Conservation (phyloP, 1,140 invertebrate species). For the Drosophila pachea region DNA sequence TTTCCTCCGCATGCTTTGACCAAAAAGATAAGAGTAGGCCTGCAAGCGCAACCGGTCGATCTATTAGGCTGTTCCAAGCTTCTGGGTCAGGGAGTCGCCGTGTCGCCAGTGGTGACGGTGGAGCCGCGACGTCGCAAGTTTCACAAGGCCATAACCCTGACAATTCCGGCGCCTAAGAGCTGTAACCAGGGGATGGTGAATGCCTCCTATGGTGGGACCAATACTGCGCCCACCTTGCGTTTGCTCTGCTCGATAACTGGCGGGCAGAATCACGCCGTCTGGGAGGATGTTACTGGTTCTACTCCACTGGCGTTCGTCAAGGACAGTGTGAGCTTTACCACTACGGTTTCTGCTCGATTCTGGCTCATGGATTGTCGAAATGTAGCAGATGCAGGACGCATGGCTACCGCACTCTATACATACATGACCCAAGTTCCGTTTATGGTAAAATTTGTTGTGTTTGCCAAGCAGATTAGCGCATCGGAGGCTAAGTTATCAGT, state of each 20-base stretch:
- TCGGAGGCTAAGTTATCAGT: slow-evolving; percentile 95
- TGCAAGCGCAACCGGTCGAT: slow-evolving; percentile 99
- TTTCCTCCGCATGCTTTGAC: slow-evolving; percentile 98
- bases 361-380: slow-evolving; percentile 99
- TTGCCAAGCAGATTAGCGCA: slow-evolving; percentile 94
- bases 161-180: slow-evolving; percentile 96
- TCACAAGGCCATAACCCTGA: slow-evolving; percentile 98
- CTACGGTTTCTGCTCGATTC: slow-evolving; percentile 99
- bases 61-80: slow-evolving; percentile 96
- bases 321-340: slow-evolving; percentile 99
- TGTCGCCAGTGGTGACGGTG: slow-evolving; percentile 99
- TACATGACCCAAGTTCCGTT: slow-evolving; percentile 96
- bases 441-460: slow-evolving; percentile 97
- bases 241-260: slow-evolving; percentile 99
- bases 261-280: slow-evolving; percentile 96
- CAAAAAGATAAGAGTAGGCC: slow-evolving; percentile 99
- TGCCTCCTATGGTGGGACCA: slow-evolving; percentile 87
- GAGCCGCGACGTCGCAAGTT: slow-evolving; percentile 98
- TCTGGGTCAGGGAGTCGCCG: slow-evolving; percentile 97
- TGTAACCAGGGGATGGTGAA: slow-evolving; percentile 98
- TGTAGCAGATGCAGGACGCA: slow-evolving; percentile 96
- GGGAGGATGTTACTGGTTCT: slow-evolving; percentile 99
- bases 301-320: slow-evolving; percentile 98
- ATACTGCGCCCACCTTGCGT: slow-evolving; percentile 90
- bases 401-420: slow-evolving; percentile 98